Percentiles rank a stretch among this genome's conserved stretches.
phyloP scores from a whole-genome alignment of 2,888 invertebrate species.

The Harpalus rubripes region DNA sequence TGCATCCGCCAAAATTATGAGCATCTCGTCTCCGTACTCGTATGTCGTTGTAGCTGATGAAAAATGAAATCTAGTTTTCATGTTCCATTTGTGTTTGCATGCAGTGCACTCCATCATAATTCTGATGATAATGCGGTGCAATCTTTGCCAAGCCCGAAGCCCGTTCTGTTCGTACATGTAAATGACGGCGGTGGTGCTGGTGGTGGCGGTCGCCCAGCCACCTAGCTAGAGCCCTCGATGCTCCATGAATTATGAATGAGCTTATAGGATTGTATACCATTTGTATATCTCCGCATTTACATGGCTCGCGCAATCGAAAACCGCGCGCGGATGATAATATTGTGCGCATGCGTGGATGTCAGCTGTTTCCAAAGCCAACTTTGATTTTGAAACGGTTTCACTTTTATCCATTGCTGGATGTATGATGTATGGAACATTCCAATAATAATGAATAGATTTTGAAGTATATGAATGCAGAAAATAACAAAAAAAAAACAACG shows the following conservation, averaged over 20 bases:
- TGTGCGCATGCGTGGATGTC: not conserved
- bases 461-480: no score
- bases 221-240: conserved; percentile 39
- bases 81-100: not conserved
- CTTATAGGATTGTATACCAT: conserved; percentile 66
- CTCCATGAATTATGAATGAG: conserved; percentile 68
- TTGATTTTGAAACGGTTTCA: no score
- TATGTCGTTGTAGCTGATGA: not conserved
- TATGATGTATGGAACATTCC: no score
- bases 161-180: conserved; percentile 49
- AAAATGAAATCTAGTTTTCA: conserved; percentile 3
- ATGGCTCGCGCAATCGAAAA: conserved; percentile 24
- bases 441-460: no score
- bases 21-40: not conserved
- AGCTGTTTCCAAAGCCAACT: not conserved
- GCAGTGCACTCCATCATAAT: not conserved
- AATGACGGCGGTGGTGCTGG: conserved; percentile 16
- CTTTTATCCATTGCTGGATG: no score
- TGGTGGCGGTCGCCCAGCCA: not conserved
- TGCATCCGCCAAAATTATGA: not conserved
- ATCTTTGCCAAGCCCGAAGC: conserved; percentile 31
- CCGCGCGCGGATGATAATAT: conserved; percentile 12
- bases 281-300: conserved; percentile 62
- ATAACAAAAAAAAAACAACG: no score
- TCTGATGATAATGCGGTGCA: conserved; percentile 30